A percentile compares a stretch with the other conserved stretches of the same genome.
phyloP scores from a whole-genome alignment of 2,113 vertebrate species.

The Pelecanoides urinatrix region DNA sequence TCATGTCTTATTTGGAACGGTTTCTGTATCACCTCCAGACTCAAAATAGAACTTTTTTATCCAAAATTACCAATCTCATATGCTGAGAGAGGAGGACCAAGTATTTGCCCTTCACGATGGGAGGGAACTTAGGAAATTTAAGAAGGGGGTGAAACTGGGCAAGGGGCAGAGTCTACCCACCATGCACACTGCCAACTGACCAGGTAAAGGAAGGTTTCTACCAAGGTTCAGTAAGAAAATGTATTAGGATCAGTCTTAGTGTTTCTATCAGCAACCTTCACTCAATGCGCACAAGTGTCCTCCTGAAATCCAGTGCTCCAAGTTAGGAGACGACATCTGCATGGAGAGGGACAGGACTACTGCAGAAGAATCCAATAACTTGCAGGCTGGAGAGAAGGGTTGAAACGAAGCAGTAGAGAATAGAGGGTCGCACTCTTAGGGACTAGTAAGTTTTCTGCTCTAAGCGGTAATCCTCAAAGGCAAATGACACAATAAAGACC shows the following conservation, averaged over 20 bases:
- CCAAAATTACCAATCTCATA: not conserved
- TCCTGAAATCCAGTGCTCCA: not conserved
- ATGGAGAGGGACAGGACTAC: not conserved
- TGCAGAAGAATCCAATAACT: not conserved
- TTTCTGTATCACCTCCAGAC: not conserved
- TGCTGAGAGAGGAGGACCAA: not conserved
- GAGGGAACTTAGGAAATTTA: not conserved
- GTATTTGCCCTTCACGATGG: not conserved
- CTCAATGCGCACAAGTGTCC: not conserved
- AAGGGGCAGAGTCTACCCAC: not conserved
- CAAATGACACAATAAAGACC: not conserved
- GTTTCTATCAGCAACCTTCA: not conserved
- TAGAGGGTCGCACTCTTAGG: not conserved
- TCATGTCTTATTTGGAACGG: not conserved
- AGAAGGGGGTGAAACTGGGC: not conserved
- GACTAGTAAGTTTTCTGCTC: not conserved
- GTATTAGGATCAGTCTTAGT: not conserved
- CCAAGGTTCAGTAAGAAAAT: not conserved
- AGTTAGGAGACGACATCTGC: not conserved
- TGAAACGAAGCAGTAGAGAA: not conserved
- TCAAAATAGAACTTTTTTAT: not conserved
- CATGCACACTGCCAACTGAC: not conserved
- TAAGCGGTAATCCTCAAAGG: not conserved
- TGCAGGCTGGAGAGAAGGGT: not conserved
- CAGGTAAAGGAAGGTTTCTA: not conserved